Evolutionary conservation across 2,888 invertebrate genomes (phyloP).

Genomic region (Caenorhabditis zanzibari): DNA sequence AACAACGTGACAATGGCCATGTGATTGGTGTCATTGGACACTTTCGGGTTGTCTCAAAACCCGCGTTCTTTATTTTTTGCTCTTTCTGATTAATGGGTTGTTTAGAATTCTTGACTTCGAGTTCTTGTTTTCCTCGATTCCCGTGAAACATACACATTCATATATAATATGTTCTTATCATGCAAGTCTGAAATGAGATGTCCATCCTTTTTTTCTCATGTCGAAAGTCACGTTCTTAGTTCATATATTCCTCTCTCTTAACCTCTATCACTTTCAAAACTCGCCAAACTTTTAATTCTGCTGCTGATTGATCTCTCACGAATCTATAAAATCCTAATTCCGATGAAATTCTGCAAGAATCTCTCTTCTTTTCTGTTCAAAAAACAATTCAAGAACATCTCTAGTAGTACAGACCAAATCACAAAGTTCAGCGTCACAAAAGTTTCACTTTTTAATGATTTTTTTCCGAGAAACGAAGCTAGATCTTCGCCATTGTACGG

Average conservation of each 20-base stretch:
- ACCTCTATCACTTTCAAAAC: too few species aligned
- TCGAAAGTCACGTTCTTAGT: too few species aligned
- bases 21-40: conserved; percentile 54
- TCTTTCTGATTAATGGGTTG: background rate
- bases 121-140: too few species aligned
- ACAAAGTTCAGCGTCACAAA: conserved; percentile 39
- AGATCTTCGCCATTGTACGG: background rate
- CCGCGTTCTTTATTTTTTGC: conserved; percentile 13
- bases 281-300: too few species aligned
- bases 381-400: conserved; percentile 4
- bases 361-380: background rate
- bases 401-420: conserved; percentile 17
- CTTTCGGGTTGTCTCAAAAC: conserved; percentile 13
- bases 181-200: too few species aligned
- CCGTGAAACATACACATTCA: too few species aligned
- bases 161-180: too few species aligned
- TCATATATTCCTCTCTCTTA: too few species aligned
- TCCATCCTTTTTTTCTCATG: too few species aligned
- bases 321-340: background rate
- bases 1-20: conserved; percentile 58
- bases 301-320: background rate
- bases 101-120: too few species aligned
- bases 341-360: background rate
- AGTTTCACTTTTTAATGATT: conserved; percentile 30
- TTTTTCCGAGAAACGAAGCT: background rate